These are phyloP conservation scores for Cantharis rustica DNA, from an alignment of 2,888 invertebrate genomes.

Conservation along the genomic window DNA sequence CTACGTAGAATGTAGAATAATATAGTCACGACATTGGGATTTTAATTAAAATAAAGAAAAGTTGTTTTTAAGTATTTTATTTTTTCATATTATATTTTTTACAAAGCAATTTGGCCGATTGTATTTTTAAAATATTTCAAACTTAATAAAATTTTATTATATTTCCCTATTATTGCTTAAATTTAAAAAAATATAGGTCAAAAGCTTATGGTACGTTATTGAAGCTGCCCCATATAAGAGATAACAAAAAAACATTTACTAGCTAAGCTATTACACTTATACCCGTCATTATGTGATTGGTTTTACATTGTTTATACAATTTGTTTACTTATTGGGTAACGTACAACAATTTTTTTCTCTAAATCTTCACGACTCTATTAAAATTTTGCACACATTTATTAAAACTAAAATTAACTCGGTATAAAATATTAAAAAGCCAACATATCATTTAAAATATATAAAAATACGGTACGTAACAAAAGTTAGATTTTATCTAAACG, in stretches of 20 bases:
- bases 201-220: background rate
- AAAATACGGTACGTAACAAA: background rate
- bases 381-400: background rate
- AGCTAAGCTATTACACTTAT: slow-evolving; percentile 33
- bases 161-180: background rate
- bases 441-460: slow-evolving; percentile 13
- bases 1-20: no score
- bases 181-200: slow-evolving; percentile 2
- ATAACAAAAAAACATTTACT: slow-evolving; percentile 13
- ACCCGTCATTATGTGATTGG: slow-evolving; percentile 42
- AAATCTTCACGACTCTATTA: background rate
- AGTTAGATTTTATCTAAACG: background rate
- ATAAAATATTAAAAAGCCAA: slow-evolving; percentile 21
- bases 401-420: slow-evolving; percentile 14
- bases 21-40: no score
- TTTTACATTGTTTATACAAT: slow-evolving; percentile 9
- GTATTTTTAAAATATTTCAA: background rate
- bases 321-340: background rate
- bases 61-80: background rate
- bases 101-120: slow-evolving; percentile 1
- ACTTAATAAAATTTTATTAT: background rate
- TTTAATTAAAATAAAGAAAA: background rate
- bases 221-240: slow-evolving; percentile 12
- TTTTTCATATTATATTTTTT: slow-evolving; percentile 7
- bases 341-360: background rate